A percentile compares a stretch with the other conserved stretches of the same genome.
phyloP scores from a whole-genome alignment of 2,113 vertebrate species.

The Onychorhynchus coronatus region DNA sequence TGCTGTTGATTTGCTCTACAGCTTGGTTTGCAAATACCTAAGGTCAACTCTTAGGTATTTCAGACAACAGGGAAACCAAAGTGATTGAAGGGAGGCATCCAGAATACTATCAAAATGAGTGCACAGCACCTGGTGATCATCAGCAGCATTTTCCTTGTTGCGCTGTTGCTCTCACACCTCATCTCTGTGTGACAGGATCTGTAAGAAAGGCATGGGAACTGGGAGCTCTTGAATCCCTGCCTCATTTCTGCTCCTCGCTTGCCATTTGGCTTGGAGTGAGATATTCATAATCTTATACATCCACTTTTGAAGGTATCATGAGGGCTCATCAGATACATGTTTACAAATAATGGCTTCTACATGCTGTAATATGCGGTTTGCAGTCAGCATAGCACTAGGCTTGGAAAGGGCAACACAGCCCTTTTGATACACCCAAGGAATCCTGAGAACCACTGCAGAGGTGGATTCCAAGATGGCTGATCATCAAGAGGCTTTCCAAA shows the following conservation, averaged over 20 bases:
- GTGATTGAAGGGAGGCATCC: not conserved
- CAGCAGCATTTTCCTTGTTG: not conserved
- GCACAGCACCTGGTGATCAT: not conserved
- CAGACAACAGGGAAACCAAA: not conserved
- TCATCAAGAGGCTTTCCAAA: not conserved
- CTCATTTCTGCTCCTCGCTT: not conserved
- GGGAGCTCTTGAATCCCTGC: not conserved
- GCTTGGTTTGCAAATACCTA: not conserved
- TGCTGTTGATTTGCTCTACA: not conserved
- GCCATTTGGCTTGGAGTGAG: not conserved
- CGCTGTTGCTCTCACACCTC: not conserved
- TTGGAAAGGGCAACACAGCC: not conserved
- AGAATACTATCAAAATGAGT: not conserved
- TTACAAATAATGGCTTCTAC: not conserved
- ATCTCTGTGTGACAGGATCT: not conserved
- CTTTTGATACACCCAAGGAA: not conserved
- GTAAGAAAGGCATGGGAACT: not conserved
- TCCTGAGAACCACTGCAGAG: not conserved
- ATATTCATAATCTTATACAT: not conserved
- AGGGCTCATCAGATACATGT: not conserved
- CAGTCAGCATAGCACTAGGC: not conserved
- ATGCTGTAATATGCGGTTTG: not conserved
- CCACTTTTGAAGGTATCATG: not conserved
- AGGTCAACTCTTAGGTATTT: not conserved
- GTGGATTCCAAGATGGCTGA: not conserved